Conservation (phyloP, 2,888 invertebrate species). For the Drosophila leonis region DNA sequence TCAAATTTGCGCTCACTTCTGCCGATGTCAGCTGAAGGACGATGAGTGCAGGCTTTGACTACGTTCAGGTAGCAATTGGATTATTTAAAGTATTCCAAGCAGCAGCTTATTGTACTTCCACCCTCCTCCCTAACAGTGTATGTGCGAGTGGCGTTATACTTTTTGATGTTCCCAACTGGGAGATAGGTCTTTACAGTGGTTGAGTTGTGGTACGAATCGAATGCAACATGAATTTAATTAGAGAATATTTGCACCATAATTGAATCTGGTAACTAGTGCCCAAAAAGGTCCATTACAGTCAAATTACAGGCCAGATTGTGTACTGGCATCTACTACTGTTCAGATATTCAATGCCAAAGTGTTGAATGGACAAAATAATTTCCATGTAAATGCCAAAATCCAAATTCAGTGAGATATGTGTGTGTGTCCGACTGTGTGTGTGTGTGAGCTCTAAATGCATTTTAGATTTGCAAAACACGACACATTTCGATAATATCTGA, state of each 20-base stretch:
- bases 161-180: not conserved
- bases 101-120: conserved; percentile 46
- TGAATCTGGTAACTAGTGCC: conserved; percentile 49
- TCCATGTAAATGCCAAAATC: conserved; percentile 46
- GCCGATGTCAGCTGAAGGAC: conserved; percentile 55
- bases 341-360: conserved; percentile 53
- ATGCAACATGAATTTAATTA: conserved; percentile 35
- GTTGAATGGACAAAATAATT: conserved; percentile 68
- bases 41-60: conserved; percentile 48
- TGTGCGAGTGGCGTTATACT: not conserved
- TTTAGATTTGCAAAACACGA: conserved; percentile 69
- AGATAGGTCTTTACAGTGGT: not conserved
- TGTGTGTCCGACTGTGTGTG: not conserved
- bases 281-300: conserved; percentile 57
- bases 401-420: conserved; percentile 10
- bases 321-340: conserved; percentile 17
- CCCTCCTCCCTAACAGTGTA: conserved; percentile 8
- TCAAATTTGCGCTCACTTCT: conserved; percentile 58
- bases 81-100: conserved; percentile 62
- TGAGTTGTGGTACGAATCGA: not conserved
- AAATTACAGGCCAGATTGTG: conserved; percentile 54
- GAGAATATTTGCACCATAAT: conserved; percentile 39
- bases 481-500: conserved; percentile 68
- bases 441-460: conserved; percentile 57
- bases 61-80: conserved; percentile 46